Conservation (phyloP, 2,888 invertebrate genomes). For the Brachylomia viminalis region DNA sequence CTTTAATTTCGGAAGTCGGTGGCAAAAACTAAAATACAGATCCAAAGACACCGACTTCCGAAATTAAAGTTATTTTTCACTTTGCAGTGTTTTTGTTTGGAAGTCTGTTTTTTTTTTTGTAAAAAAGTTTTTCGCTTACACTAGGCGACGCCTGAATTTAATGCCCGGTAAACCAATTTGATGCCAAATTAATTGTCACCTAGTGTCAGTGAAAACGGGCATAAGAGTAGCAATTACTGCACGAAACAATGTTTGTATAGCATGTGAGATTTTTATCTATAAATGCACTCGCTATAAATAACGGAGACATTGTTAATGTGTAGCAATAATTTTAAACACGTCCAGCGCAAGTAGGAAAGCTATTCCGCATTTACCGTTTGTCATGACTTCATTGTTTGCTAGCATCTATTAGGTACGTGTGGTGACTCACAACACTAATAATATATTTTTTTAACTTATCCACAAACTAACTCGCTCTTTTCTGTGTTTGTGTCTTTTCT, state of each 20-base stretch:
- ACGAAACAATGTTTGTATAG: not conserved
- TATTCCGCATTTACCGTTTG: slow-evolving; percentile 20
- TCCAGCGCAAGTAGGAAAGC: not conserved
- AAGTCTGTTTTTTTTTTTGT: no score
- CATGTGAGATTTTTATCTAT: not conserved
- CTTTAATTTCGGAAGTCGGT: no score
- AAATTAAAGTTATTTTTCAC: no score
- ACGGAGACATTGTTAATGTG: not conserved
- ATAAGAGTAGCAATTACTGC: not conserved
- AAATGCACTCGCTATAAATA: not conserved
- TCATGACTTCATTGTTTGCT: slow-evolving; percentile 22
- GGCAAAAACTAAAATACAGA: no score
- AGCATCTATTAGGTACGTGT: slow-evolving; percentile 11
- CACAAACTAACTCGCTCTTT: no score
- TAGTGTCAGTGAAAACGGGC: not conserved
- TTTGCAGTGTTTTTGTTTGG: no score
- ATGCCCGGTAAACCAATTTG: no score
- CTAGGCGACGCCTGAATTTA: no score
- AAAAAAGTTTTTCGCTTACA: no score
- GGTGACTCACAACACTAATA: slow-evolving; percentile 27
- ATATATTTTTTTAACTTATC: not conserved
- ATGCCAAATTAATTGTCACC: no score
- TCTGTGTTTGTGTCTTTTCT: no score
- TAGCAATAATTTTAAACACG: slow-evolving; percentile 14
- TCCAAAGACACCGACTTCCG: no score